A percentile compares a stretch with the other conserved stretches of the same genome.
Conservation (phyloP, 2,888 invertebrate species). For the Subacronicta megacephala region DNA sequence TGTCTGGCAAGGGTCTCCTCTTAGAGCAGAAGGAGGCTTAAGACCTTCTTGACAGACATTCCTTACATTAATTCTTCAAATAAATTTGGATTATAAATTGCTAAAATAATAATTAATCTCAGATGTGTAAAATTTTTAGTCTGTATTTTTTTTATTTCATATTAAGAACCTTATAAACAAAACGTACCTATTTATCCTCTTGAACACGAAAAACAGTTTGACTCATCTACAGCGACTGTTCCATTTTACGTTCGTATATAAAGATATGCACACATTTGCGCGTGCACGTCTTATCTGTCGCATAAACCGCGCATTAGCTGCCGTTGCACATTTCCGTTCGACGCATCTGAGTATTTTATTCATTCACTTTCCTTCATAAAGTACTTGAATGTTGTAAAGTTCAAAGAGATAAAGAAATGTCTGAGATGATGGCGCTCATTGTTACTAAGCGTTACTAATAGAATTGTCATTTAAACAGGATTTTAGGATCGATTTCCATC, state of each 20-base stretch:
- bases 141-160: too few species aligned
- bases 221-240: conserved; percentile 30
- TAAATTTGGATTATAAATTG: too few species aligned
- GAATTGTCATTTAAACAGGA: too few species aligned
- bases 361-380: conserved; percentile 71
- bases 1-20: too few species aligned
- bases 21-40: too few species aligned
- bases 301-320: conserved; percentile 83
- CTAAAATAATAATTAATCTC: too few species aligned
- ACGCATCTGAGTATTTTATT: conserved; percentile 74
- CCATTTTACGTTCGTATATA: conserved; percentile 58
- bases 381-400: conserved; percentile 59
- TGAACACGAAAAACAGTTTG: conserved; percentile 29
- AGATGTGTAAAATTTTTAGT: too few species aligned
- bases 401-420: conserved; percentile 49
- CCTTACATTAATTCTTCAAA: too few species aligned
- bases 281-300: conserved; percentile 76
- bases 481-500: too few species aligned
- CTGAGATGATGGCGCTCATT: conserved; percentile 8
- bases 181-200: too few species aligned
- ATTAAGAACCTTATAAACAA: too few species aligned
- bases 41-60: too few species aligned
- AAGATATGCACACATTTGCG: conserved; percentile 79
- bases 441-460: conserved; percentile 30
- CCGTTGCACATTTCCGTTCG: conserved; percentile 77